A percentile compares a stretch with the other conserved stretches of the same genome.
Evolutionary conservation across 1,140 invertebrate species (phyloP).

Genomic region (Caenorhabditis tropicalis): DNA sequence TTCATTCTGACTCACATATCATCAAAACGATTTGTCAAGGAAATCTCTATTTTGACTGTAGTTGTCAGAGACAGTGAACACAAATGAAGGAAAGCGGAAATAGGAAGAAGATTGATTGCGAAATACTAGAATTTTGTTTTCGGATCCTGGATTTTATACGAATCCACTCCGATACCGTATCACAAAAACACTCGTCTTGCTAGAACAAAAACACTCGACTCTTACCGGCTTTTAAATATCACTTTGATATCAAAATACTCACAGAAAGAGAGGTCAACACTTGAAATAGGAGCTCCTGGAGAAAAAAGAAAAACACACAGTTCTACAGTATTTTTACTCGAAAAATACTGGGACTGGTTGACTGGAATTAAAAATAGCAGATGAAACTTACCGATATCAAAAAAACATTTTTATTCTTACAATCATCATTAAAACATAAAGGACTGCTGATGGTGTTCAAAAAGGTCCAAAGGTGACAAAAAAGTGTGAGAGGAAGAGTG

Average conservation of each 20-base stretch:
- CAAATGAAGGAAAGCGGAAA: not conserved
- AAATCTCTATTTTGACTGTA: constrained; percentile 10
- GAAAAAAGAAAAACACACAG: not conserved
- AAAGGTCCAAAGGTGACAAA: not conserved
- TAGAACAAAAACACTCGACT: not conserved
- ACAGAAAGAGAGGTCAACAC: not conserved
- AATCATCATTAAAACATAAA: too few species aligned
- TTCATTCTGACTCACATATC: not conserved
- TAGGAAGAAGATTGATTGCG: not conserved
- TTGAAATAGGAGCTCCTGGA: not conserved
- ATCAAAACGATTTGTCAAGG: not conserved
- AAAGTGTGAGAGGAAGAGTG: not conserved
- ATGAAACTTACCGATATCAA: too few species aligned
- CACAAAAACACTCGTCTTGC: not conserved
- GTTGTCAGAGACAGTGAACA: not conserved
- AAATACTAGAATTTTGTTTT: not conserved
- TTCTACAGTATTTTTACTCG: not conserved
- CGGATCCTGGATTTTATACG: not conserved
- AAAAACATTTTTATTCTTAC: too few species aligned
- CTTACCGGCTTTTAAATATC: not conserved
- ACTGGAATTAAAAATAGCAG: too few species aligned
- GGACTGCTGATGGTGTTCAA: too few species aligned
- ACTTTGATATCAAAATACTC: constrained; percentile 6
- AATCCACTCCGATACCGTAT: not conserved
- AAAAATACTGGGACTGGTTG: not conserved